Percentiles rank a stretch among this genome's conserved stretches.
These are phyloP conservation scores for Ginglymostoma cirratum DNA, from an alignment of 2,113 vertebrate genomes.

Conservation along the genomic window DNA sequence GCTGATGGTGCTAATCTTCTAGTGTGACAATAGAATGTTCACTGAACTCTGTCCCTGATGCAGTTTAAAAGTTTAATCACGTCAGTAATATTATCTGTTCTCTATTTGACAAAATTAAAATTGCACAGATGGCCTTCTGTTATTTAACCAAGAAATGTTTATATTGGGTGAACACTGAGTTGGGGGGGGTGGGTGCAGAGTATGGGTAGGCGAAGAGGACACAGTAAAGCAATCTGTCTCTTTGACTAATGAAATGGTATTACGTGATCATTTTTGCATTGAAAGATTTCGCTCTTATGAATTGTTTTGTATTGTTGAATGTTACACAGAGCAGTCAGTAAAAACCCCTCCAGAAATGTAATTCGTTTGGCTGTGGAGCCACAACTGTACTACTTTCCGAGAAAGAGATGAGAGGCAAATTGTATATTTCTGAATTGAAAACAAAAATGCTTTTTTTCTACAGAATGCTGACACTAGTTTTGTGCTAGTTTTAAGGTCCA, in stretches of 20 bases:
- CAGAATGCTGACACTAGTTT: neutral
- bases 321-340: neutral
- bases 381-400: neutral
- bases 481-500: neutral
- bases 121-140: neutral
- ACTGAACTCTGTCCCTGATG: neutral
- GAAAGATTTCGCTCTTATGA: neutral
- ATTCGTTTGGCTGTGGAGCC: neutral
- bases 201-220: too few relatives aligned
- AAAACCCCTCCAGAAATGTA: neutral
- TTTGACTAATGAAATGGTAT: too few relatives aligned
- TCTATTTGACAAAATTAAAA: neutral
- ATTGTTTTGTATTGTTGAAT: neutral
- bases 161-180: neutral
- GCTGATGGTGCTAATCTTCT: constrained; percentile 30
- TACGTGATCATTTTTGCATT: neutral
- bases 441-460: neutral
- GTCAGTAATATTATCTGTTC: neutral
- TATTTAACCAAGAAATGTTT: neutral
- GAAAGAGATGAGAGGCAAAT: neutral
- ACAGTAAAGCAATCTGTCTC: too few relatives aligned
- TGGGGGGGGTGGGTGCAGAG: too few relatives aligned
- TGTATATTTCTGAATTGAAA: neutral
- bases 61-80: neutral
- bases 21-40: constrained; percentile 26